Percentiles rank a stretch among this genome's conserved stretches.
phyloP scores from a whole-genome alignment of 2,888 invertebrate species.

The Bibio marci region DNA sequence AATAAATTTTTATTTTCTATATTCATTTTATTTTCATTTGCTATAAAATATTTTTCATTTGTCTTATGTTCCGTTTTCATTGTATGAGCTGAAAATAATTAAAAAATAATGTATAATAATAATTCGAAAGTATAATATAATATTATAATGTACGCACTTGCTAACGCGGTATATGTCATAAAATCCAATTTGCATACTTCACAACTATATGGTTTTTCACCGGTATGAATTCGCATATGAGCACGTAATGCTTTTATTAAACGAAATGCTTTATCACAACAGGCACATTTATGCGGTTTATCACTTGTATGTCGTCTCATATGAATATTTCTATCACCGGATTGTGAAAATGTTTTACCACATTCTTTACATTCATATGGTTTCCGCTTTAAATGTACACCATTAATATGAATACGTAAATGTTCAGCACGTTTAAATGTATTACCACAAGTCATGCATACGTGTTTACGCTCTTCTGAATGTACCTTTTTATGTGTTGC shows the following conservation, averaged over 20 bases:
- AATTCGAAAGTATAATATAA: background rate
- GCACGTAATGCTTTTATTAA: conserved; percentile 9
- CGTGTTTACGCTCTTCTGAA: conserved; percentile 10
- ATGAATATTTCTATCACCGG: conserved; percentile 10
- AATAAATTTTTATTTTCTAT: too few relatives aligned
- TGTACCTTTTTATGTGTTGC: conserved; percentile 10
- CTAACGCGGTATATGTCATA: conserved; percentile 9
- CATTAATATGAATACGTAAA: conserved; percentile 9
- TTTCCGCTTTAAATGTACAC: conserved; percentile 10
- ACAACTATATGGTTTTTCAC: conserved; percentile 9
- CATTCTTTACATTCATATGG: conserved; percentile 10
- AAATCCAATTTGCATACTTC: conserved; percentile 9
- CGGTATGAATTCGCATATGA: conserved; percentile 11
- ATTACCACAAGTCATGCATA: conserved; percentile 9
- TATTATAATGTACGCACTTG: conserved; percentile 3
- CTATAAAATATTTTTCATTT: too few relatives aligned
- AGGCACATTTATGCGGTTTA: conserved; percentile 8
- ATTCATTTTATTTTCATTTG: too few relatives aligned
- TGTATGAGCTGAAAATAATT: conserved; percentile 7
- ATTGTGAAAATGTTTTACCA: conserved; percentile 9
- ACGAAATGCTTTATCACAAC: conserved; percentile 9
- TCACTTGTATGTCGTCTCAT: conserved; percentile 9
- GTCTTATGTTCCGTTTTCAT: too few relatives aligned
- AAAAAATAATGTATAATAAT: background rate
- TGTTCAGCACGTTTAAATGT: conserved; percentile 11